Evolutionary conservation across 2,113 vertebrate genomes (phyloP).

Genomic region (Formicarius rufipectus): DNA sequence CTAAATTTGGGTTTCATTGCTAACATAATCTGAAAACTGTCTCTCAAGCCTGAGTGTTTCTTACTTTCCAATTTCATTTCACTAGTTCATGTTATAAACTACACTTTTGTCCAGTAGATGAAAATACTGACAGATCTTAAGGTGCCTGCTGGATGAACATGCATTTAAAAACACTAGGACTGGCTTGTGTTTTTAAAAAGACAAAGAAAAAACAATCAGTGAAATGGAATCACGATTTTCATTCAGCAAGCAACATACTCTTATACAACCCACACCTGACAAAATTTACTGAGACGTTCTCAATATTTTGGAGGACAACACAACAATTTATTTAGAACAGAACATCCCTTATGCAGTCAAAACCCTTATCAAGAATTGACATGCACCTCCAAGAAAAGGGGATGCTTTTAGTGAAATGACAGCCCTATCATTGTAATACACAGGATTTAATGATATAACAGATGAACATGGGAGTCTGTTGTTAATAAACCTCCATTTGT

Average conservation of each 20-base stretch:
- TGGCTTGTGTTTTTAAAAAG: neutral
- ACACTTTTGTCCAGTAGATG: neutral
- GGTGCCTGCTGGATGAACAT: neutral
- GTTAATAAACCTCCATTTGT: constrained; percentile 53
- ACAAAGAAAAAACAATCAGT: neutral
- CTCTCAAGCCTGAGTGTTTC: neutral
- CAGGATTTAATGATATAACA: constrained; percentile 24
- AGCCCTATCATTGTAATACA: neutral
- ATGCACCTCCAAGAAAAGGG: neutral
- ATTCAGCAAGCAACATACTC: neutral
- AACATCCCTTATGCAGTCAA: neutral
- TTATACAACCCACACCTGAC: neutral
- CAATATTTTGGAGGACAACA: neutral
- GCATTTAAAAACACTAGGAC: neutral
- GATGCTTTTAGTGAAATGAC: constrained; percentile 7
- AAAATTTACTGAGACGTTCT: neutral
- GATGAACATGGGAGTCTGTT: constrained; percentile 8
- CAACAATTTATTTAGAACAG: neutral
- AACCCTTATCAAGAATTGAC: neutral
- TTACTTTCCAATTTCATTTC: neutral
- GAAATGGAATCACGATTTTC: neutral
- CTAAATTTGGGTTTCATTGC: neutral
- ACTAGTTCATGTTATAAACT: neutral
- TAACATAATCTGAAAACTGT: neutral
- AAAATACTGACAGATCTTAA: neutral